Evolutionary conservation across 2,797 vertebrate species (phyloP), one percentile per base, ranked within the genome.

Genomic region (Buphagus erythrorhynchus): DNA sequence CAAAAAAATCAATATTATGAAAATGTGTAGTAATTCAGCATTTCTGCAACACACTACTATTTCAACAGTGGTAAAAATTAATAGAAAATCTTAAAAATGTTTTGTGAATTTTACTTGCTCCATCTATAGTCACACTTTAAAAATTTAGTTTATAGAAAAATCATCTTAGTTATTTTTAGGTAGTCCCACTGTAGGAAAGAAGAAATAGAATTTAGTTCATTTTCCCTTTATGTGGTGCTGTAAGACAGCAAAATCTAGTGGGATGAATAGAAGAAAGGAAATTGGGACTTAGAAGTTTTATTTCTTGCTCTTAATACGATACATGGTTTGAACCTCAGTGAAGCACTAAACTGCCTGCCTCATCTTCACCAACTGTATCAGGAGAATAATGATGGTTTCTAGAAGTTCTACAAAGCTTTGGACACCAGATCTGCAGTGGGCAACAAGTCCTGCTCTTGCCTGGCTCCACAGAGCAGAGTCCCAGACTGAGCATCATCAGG

Each of bases 101-200:
- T 69, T 61, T 77, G 61, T 59, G 46, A 74, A 66, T 86, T 51
- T 77, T 59, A 51, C 6, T 51, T 86, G 3, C 65, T 62, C 22
- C 45, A 13, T 13, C 49, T 86, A 55, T 20, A 52, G 31, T 67
- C 17, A 68, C 15, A 58, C 20, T 79, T 93, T 28, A 17, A 88
- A 59, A 91, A 86, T 25, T 16, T 79, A 66, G 85, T 73, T 94
- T 75, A 67, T 15, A 66, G 61, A 84, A 95, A 83, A 86, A 46
- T 86, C 0, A 17, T 78, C 16, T 45, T 59, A 49, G 18, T 51
- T 91, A 66, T 86, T 92, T 96, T 93, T 91, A 94, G 95, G 17
- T 33, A 65, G 52, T 31, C 48, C 2, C 3, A 51, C 6, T n/a
- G 28, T 10, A 82, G 21, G 22, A 71, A 83, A 63, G 7, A 12